Conservation (phyloP, 2,797 vertebrate genomes). For the Sebastes variabilis region DNA sequence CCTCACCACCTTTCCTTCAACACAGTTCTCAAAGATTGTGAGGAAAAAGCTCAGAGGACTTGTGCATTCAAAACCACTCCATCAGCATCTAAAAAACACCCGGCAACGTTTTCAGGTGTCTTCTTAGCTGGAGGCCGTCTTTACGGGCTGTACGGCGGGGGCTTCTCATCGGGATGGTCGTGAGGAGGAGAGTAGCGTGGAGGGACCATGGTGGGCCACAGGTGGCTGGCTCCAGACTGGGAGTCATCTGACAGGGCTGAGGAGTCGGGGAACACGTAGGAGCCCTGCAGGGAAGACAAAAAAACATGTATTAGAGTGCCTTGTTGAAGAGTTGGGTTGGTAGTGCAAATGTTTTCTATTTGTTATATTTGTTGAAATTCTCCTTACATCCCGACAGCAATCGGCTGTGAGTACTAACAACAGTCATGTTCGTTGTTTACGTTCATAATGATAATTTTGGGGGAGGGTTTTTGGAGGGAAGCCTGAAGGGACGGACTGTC, state of each 20-base stretch:
- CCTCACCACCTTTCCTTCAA: not conserved
- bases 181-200: constrained; percentile 96
- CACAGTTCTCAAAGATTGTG: constrained; percentile 6
- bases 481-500: too few relatives aligned
- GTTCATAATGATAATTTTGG: too few relatives aligned
- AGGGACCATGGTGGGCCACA: constrained; percentile 93
- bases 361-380: too few relatives aligned
- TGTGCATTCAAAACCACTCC: constrained; percentile 25
- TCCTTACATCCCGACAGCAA: too few relatives aligned
- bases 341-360: too few relatives aligned
- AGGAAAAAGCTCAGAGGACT: constrained; percentile 39
- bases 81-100: constrained; percentile 21
- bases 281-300: constrained; percentile 78
- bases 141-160: constrained; percentile 96
- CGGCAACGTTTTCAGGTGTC: not conserved
- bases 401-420: too few relatives aligned
- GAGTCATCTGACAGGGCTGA: constrained; percentile 94
- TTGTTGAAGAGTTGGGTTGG: not conserved
- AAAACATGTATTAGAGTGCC: not conserved
- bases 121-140: constrained; percentile 13
- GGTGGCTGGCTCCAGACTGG: constrained; percentile 92
- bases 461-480: fast-evolving
- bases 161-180: constrained; percentile 96
- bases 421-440: too few relatives aligned
- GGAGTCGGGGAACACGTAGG: constrained; percentile 88